Evolutionary conservation across 2,888 invertebrate genomes (phyloP), one percentile per base, ranked within the genome.

Genomic region (Oscheius onirici): DNA sequence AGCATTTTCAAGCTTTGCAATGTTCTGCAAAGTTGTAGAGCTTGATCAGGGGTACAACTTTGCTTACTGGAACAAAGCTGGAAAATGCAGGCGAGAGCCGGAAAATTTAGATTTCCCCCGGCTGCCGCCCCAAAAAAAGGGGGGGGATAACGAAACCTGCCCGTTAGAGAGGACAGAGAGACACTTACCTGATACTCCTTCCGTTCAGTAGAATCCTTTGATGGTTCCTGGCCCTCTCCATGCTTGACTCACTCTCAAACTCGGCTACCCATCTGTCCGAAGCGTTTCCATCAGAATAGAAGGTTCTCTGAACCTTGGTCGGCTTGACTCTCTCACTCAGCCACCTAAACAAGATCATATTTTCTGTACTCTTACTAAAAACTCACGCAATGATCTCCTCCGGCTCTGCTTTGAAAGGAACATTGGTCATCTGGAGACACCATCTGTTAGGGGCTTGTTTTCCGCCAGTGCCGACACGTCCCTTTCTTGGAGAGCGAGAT

Each of bases 261-360:
- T 83, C 83, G 17, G 82, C 81, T n/a, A 84, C 72, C 84, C 84
- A 84, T 10, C 80, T 69, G 69, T 84, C 84, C 0, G 83, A 81
- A 10, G 80, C 79, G 26, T 83, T 81, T 22, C 81, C 80, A 63
- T 81, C 82, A 1, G 78, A 60, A 60, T 81, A 79, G 55, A 69
- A 81, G 3, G 80, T 77, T 6, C 82, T 73, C 13, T 72, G 68
- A 1, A 81, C 41, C 41, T 79, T 79, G 3, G 72, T 74, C 10
- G 76, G 80, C n/a, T 68, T 71, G 8, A 77, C 76, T 54, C 73
- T 68, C 13, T 74, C 73, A 6, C 70, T 17, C 34, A 80, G 68
- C 78, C 77, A 80, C 44, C 80, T 79, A 66, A 67, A 44, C 61
- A 24, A n/a, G 11, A 57, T 28, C 15, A 63, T 52, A 67, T n/a